These are phyloP conservation scores for Mungos mungo DNA, from an alignment of 2,113 vertebrate species.

Conservation along the genomic window DNA sequence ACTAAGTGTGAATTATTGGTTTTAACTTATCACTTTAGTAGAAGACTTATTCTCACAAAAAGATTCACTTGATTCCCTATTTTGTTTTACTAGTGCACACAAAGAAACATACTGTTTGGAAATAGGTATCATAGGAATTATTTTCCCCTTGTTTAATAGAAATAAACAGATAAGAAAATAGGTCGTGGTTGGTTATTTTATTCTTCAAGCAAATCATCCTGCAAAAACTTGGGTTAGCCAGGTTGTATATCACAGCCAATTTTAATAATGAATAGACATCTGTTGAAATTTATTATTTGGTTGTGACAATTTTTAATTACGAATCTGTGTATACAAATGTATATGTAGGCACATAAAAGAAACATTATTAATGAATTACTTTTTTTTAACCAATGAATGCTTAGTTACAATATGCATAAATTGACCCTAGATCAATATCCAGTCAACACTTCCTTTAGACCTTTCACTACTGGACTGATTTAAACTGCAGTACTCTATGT, in stretches of 20 bases:
- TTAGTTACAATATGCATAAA: background rate
- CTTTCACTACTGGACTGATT: background rate
- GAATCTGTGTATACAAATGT: background rate
- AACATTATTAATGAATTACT: background rate
- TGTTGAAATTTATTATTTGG: background rate
- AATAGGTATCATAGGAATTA: background rate
- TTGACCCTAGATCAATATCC: background rate
- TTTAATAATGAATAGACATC: background rate
- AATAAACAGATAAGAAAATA: background rate
- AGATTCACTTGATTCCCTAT: background rate
- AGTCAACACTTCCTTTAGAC: background rate
- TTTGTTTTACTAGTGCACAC: background rate
- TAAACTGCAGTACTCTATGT: background rate
- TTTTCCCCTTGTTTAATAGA: background rate
- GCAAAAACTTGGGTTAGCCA: background rate
- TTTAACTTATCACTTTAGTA: background rate
- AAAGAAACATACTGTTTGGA: background rate
- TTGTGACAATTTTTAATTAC: background rate
- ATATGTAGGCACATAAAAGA: background rate
- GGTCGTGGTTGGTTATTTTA: background rate
- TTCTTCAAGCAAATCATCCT: background rate
- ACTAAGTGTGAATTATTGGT: background rate
- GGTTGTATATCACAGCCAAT: background rate
- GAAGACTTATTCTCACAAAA: background rate
- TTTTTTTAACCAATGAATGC: background rate